phyloP scores from a whole-genome alignment of 2,888 invertebrate genomes.

The Galerucella calmariensis region DNA sequence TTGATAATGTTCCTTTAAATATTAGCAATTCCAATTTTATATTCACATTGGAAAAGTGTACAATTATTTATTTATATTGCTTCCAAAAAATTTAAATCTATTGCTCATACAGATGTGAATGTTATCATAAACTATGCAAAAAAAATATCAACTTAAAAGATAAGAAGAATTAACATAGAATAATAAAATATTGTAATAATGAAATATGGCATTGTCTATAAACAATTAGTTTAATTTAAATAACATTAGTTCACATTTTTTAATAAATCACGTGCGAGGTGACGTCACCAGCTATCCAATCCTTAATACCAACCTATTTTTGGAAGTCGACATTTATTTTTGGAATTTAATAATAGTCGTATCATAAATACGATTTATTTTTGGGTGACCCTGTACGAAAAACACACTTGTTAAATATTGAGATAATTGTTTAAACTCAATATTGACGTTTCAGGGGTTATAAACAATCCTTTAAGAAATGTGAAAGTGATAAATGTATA shows the following conservation, averaged over 20 bases:
- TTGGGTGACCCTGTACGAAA: slow-evolving; percentile 26
- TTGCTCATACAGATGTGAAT: too few relatives aligned
- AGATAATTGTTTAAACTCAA: background rate
- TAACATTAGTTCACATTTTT: slow-evolving; percentile 12
- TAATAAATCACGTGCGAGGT: slow-evolving; percentile 14
- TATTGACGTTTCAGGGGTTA: background rate
- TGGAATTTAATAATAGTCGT: slow-evolving; percentile 11
- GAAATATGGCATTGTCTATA: background rate
- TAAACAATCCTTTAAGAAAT: slow-evolving; percentile 37
- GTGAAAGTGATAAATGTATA: slow-evolving; percentile 53
- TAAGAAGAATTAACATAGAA: too few relatives aligned
- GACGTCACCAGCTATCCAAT: slow-evolving; percentile 14
- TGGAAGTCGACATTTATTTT: slow-evolving; percentile 27
- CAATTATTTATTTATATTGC: background rate
- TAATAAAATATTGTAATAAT: too few relatives aligned
- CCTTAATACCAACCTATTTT: slow-evolving; percentile 27
- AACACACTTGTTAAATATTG: slow-evolving; percentile 11
- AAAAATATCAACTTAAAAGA: background rate
- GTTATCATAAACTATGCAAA: too few relatives aligned
- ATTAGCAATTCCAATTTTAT: too few relatives aligned
- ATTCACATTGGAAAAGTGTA: background rate
- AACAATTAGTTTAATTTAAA: slow-evolving; percentile 5
- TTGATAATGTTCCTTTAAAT: slow-evolving; percentile 2
- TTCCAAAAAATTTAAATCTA: too few relatives aligned
- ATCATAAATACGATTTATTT: slow-evolving; percentile 12